These are phyloP conservation scores for Cephus sareptanus DNA, from an alignment of 2,888 invertebrate genomes.

Conservation along the genomic window DNA sequence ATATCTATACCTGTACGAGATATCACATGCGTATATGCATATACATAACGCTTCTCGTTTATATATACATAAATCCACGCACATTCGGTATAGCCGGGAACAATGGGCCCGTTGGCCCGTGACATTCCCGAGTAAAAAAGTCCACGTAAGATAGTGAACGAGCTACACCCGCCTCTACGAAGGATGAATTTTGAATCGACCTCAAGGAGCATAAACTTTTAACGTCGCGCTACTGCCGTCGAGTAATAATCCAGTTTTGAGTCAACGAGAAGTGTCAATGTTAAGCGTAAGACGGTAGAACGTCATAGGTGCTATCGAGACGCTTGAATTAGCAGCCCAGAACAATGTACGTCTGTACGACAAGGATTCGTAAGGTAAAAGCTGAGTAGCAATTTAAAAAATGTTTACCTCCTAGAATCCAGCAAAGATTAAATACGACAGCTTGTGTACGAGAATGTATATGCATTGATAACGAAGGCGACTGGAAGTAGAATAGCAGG, in stretches of 20 bases:
- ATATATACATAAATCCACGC: slow-evolving; percentile 6
- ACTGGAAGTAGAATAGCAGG: not conserved
- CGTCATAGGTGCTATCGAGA: not conserved
- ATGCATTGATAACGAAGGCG: not conserved
- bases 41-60: not conserved
- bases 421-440: not conserved
- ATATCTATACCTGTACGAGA: not conserved
- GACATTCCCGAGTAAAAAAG: slow-evolving; percentile 34
- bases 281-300: not conserved
- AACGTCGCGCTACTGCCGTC: not conserved
- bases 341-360: no score
- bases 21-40: not conserved
- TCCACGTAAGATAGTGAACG: not conserved
- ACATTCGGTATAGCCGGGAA: slow-evolving; percentile 26
- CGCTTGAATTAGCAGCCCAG: no score
- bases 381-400: no score
- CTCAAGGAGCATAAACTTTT: not conserved
- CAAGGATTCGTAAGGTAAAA: no score
- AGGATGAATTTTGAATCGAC: not conserved
- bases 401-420: no score
- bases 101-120: slow-evolving; percentile 51
- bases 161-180: not conserved
- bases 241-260: not conserved
- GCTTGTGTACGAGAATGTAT: not conserved
- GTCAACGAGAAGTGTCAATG: not conserved